Base-by-base conservation (phyloP, 2,888 invertebrate species). In the Rhagonycha fulva region DNA sequence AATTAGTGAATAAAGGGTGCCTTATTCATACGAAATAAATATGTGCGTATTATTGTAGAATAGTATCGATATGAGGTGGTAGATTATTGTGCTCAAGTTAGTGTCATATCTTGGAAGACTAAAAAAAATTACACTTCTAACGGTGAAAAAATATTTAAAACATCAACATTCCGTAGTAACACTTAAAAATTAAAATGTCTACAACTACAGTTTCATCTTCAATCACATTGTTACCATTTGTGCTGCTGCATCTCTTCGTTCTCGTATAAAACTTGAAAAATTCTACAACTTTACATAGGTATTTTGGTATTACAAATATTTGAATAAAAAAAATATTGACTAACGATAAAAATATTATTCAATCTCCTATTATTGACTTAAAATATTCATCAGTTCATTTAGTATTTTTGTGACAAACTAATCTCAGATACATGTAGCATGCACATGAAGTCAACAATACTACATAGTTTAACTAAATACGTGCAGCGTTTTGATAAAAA, bases 21-120 rank as follows among this genome's bases (percentile, higher is more conserved):
- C 69, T 74, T n/a, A 32, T 32, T 32, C 30, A 68, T 26, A 32
- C 63, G 12, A 72, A 63, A 69, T 63, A 63, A 63, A 32, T 47
- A 68, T 19, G 74, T 74, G 74, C 74, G 47, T 74, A 62, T 74
- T 68, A 69, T 28, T 14, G 47, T n/a, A 47, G 47, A 47, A 47
- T 61, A 14, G 67, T 30, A 68, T 19, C 26, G 62, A 62, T 74
- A 74, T 30, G 62, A 70, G 63, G 62, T 60, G 67, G 68, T 68
- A 70, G 74, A 69, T 32, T 63, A 63, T 74, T 74, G 69, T 62
- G 69, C 74, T 69, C 62, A 72, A 5, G 63, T 23, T 14, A 24
- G 23, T 24, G 63, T 66, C 26, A 24, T 62, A 14, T 14, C 32
- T 32, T 70, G 61, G 24, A 70, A 71, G 19, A 72, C 72, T 72